Evolutionary conservation across 1,140 invertebrate species (phyloP).

Genomic region (Drosophila miranda): DNA sequence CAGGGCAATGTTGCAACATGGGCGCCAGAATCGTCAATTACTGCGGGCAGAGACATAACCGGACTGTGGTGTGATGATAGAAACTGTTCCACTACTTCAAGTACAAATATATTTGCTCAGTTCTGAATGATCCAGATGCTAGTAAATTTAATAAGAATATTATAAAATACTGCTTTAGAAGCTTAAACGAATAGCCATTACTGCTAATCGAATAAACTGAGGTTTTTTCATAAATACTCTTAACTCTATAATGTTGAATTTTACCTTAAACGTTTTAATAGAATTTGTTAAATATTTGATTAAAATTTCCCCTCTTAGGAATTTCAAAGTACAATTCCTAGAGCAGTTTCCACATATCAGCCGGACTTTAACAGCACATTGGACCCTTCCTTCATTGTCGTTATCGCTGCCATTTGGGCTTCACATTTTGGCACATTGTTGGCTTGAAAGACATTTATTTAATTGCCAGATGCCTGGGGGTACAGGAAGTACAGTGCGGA

Average conservation of each 20-base stretch:
- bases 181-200: no score
- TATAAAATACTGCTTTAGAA: no score
- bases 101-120: no score
- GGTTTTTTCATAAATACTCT: no score
- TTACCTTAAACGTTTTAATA: no score
- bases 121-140: no score
- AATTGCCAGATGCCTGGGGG: conserved; percentile 53
- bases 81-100: conserved; percentile 9
- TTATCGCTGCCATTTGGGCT: conserved; percentile 26
- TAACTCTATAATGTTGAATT: no score
- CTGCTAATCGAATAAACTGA: no score
- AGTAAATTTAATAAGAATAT: no score
- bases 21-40: conserved; percentile 54
- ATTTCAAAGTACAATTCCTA: no score
- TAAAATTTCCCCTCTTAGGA: no score
- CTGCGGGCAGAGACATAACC: conserved; percentile 8
- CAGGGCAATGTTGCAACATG: conserved; percentile 35
- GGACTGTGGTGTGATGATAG: neutral
- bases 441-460: conserved; percentile 54
- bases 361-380: conserved; percentile 7
- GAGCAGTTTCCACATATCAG: conserved; percentile 34
- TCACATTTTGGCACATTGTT: conserved; percentile 48
- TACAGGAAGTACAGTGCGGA: conserved; percentile 46
- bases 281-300: no score
- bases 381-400: conserved; percentile 11